These are phyloP conservation scores for Tinea semifulvella DNA, from an alignment of 2,888 invertebrate species.

Conservation along the genomic window DNA sequence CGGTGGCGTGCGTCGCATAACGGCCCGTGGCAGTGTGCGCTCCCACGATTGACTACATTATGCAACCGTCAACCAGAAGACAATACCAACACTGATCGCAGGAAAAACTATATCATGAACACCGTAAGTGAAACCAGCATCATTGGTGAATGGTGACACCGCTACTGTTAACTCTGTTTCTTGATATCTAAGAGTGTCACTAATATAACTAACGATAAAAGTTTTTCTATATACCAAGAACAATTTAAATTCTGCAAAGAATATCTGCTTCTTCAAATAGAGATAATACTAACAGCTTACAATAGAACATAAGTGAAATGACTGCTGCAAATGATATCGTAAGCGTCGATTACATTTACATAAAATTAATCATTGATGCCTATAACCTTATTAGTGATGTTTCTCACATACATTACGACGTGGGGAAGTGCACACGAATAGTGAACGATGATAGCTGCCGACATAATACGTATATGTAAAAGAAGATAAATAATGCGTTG, in stretches of 20 bases:
- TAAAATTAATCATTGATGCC: conserved; percentile 31
- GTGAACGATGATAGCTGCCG: neutral
- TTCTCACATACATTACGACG: conserved; percentile 35
- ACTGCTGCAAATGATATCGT: conserved; percentile 23
- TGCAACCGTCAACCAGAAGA: conserved; percentile 45
- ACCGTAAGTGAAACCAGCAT: conserved; percentile 38
- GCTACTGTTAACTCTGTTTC: no score
- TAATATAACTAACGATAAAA: no score
- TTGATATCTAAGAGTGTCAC: no score
- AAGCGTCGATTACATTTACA: conserved; percentile 30
- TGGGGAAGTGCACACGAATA: conserved; percentile 20
- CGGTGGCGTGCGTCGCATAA: conserved; percentile 60
- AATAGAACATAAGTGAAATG: no score
- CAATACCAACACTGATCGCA: no score
- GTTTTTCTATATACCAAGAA: no score
- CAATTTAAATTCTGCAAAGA: no score
- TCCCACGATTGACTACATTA: conserved; percentile 56
- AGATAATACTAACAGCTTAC: no score
- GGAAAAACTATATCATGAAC: conserved; percentile 23
- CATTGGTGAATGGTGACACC: neutral
- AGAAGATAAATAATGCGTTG: neutral
- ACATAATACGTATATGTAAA: neutral
- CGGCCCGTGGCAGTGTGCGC: conserved; percentile 41
- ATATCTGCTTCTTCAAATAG: no score
- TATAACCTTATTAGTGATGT: conserved; percentile 25